Evolutionary conservation across 2,113 vertebrate species (phyloP), one percentile per base, ranked within the genome.

Genomic region (Cichladusa arquata): DNA sequence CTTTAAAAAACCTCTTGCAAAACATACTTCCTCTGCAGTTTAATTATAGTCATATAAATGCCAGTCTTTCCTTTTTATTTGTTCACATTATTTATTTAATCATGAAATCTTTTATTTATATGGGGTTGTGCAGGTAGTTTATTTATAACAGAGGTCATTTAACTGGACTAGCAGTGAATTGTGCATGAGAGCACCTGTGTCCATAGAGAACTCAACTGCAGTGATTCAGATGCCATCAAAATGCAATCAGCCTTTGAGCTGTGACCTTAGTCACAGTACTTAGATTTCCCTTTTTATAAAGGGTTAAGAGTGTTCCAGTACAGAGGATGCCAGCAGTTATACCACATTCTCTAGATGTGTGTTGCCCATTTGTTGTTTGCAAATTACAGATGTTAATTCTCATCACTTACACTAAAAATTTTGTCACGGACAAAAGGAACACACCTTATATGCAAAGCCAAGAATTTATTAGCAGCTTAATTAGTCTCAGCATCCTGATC

Each of bases 101-200:
- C 29, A 61, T 57, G 19, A 85, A 94, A 95, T 97, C 12, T 94
- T 92, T 97, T 97, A 96, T 97, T 98, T 93, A 97, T 97, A 48
- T 31, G 45, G 72, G 14, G 2, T 72, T 69, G 19, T 58, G 28
- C 20, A 60, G 64, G 51, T 74, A 67, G 84, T 74, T 89, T 89
- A 84, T 89, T 91, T 89, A 84, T 78, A 88, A 81, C 20, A 47
- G 44, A 65, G 6, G 8, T 71, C 56, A 81, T 73, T 92, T 81
- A 87, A 71, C 29, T 60, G 64, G 64, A 70, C 33, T 69, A 53
- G 33, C 8, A 74, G 73, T 44, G 76, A 88, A 51, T n/a, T 66
- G 47, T 66, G n/a, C 22, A 44, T 67, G 31, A 95, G 44, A 34
- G 12, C 65, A 78, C 60, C n/a, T 51, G 11, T 22, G 47, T 33